These are phyloP conservation scores for Venustoraphidia nigricollis DNA, from an alignment of 2,888 invertebrate genomes.

Conservation along the genomic window DNA sequence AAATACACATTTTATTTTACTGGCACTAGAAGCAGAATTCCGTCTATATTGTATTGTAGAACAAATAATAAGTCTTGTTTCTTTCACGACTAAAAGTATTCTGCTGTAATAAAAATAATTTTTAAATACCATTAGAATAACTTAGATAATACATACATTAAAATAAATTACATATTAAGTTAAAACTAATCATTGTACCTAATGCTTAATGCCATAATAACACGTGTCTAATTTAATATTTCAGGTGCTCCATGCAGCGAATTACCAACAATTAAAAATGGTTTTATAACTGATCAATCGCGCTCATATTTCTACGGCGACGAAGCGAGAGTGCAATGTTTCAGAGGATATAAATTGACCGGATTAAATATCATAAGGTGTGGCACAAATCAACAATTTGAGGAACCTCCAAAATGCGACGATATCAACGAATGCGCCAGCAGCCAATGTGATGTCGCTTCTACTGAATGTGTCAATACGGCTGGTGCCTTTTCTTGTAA, in stretches of 20 bases:
- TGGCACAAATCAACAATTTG: conserved; percentile 69
- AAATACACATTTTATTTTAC: background rate
- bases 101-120: too few relatives aligned
- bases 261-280: conserved; percentile 71
- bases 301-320: conserved; percentile 72
- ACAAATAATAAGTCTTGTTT: too few relatives aligned
- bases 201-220: conserved; percentile 2
- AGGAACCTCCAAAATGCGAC: conserved; percentile 74
- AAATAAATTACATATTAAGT: too few relatives aligned
- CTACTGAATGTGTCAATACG: conserved; percentile 80
- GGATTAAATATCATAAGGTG: conserved; percentile 74
- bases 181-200: too few relatives aligned
- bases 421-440: conserved; percentile 83
- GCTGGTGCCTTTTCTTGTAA: conserved; percentile 82
- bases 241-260: conserved; percentile 49
- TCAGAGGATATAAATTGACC: conserved; percentile 74
- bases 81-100: too few relatives aligned
- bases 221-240: conserved; percentile 7
- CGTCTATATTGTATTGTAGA: background rate
- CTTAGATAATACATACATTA: too few relatives aligned
- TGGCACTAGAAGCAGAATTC: background rate
- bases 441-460: conserved; percentile 78
- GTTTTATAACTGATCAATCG: conserved; percentile 66
- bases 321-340: conserved; percentile 83
- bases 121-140: too few relatives aligned